Percentiles rank a stretch among this genome's conserved stretches.
Conservation (phyloP, 2,113 vertebrate genomes). For the Zosterops hypoxanthus region DNA sequence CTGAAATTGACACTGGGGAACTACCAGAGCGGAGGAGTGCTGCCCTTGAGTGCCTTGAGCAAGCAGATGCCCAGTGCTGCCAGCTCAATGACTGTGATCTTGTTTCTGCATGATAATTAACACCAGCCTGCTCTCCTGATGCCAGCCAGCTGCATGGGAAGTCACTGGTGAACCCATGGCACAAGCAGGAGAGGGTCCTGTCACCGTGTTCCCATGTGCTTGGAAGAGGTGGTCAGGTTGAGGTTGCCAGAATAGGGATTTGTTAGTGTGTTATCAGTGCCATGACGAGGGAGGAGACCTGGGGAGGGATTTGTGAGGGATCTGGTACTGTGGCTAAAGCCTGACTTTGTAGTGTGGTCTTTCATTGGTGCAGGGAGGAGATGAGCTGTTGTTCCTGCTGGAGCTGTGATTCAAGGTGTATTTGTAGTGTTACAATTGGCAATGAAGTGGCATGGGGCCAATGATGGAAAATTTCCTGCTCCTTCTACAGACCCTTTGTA, state of each 20-base stretch:
- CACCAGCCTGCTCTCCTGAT: background rate
- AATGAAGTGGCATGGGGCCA: background rate
- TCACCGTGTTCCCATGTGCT: accelerated
- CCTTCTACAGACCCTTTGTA: background rate
- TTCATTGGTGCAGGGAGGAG: background rate
- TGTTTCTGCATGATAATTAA: background rate
- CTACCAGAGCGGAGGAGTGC: background rate
- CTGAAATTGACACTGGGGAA: background rate
- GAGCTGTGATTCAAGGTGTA: background rate
- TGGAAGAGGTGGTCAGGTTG: background rate
- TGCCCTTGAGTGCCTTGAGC: background rate
- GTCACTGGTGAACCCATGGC: background rate
- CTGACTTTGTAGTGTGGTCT: background rate
- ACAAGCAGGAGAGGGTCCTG: background rate
- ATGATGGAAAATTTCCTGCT: background rate
- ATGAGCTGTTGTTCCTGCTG: background rate
- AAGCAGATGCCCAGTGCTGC: background rate
- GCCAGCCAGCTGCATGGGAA: background rate
- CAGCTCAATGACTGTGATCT: background rate
- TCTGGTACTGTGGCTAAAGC: background rate
- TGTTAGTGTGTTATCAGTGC: background rate
- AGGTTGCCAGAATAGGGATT: background rate
- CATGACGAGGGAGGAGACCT: background rate
- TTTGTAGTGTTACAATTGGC: background rate
- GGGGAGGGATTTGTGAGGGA: background rate